Evolutionary conservation across 2,888 invertebrate genomes (phyloP), one percentile per base, ranked within the genome.

Genomic region (Athripsodes cinereus): DNA sequence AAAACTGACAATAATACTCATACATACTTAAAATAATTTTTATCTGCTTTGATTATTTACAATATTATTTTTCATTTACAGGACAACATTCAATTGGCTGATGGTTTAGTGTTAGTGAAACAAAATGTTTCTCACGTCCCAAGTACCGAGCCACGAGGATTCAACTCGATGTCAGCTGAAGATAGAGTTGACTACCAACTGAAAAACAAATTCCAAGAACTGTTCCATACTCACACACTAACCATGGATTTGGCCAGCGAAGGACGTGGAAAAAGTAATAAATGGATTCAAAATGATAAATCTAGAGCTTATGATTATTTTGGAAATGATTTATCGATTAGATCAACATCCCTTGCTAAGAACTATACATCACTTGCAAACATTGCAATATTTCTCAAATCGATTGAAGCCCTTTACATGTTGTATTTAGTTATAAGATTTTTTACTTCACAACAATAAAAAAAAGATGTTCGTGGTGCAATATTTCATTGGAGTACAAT

Each of bases 221-320:
- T 87, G 63, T 73, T 86, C 68, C 79, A 81, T 64, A 81, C 85
- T 1, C 86, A 87, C 71, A 80, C 82, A 35, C 71, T 87, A 52
- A 81, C 81, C 55, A 75, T 87, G 70, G 85, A 86, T 67, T 76
- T 86, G 61, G 74, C 71, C 34, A 71, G 74, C 54, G 79, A 79
- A 71, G 79, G 76, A 66, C 73, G 79, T 73, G 77, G 77, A 67
- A 74, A 73, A 76, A 76, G 78, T 79, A 62, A 62, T 11, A 44
- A 22, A 18, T 40, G n/a, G 21, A 20, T 47, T 47, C 11, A 3
- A 8, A 47, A 47, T n/a, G n/a, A n/a, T n/a, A n/a, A n/a, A n/a
- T n/a, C n/a, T n/a, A n/a, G n/a, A n/a, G n/a, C n/a, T n/a, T n/a
- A n/a, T n/a, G n/a, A n/a, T n/a, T n/a, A n/a, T n/a, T n/a, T n/a